Base-by-base conservation (phyloP, 1,140 invertebrate species). In the Dendrolimus punctatus region DNA sequence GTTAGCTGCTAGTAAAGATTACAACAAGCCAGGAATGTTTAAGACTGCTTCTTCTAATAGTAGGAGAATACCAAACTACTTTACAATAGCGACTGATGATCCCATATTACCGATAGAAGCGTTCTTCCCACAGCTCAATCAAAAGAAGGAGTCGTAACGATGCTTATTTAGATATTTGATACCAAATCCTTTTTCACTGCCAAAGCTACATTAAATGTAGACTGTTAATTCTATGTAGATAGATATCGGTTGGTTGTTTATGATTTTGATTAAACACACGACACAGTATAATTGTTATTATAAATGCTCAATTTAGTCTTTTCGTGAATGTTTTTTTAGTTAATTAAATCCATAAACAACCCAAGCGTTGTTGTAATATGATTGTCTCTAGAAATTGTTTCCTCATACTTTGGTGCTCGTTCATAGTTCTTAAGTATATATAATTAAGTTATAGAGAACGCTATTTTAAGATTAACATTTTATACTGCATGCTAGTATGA, bases 51-150 rank as follows among this genome's bases (percentile, higher is more conserved):
- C 85, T 36, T 71, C 85, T 0, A 87, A 78, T 39, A 83, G 88
- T 51, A 87, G 89, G 61, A 73, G 89, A 56, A 86, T 89, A 72
- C 90, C 90, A 4, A 90, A 87, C 66, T 89, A 90, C 57, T 91
- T 91, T 60, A 90, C 90, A 0, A 87, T 91, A 75, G 88, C 90
- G 0, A 91, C 90, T 6, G 90, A 91, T 57, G 90, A 91, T 64
- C 90, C 90, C 0, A 90, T 90, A 37, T 76, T 91, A 43, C 90
- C 90, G 0, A 90, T 91, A 54, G 89, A 91, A 68, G 90, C 90
- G 5, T 91, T 91, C 67, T 91, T 91, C 63, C 89, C 90, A 23
- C 89, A 90, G 68, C 71, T 91, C 46, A 90, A 90, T 61, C 85
- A 87, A 74, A 88, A 87, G 71, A 88, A 87, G 76, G 87, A 88